phyloP scores from a whole-genome alignment of 2,888 invertebrate species.

The Lagria hirta region DNA sequence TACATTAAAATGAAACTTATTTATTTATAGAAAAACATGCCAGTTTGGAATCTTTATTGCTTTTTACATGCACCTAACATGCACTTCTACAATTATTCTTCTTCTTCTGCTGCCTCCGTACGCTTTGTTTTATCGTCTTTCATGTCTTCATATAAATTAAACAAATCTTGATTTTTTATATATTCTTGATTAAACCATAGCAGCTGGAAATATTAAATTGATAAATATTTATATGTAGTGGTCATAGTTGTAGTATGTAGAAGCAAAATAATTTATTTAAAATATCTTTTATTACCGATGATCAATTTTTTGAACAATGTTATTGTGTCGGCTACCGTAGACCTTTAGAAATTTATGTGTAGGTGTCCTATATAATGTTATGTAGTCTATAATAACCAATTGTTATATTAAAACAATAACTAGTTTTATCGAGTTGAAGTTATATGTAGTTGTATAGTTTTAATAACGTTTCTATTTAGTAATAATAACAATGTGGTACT shows the following conservation, averaged over 20 bases:
- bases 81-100: slow-evolving; percentile 4
- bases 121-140: slow-evolving; percentile 23
- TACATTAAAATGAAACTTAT: too few relatives aligned
- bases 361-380: slow-evolving; percentile 9
- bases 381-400: too few relatives aligned
- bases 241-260: slow-evolving; percentile 34
- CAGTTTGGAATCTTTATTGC: too few relatives aligned
- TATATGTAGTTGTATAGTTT: too few relatives aligned
- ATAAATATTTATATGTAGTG: slow-evolving; percentile 16
- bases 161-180: slow-evolving; percentile 41
- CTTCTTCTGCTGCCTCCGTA: slow-evolving; percentile 1
- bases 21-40: too few relatives aligned
- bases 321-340: too few relatives aligned
- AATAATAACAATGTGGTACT: too few relatives aligned
- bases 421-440: too few relatives aligned
- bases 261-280: background rate
- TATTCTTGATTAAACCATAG: slow-evolving; percentile 37
- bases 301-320: slow-evolving; percentile 10
- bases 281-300: slow-evolving; percentile 1
- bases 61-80: slow-evolving; percentile 10
- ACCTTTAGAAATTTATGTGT: slow-evolving; percentile 13
- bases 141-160: slow-evolving; percentile 44
- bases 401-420: too few relatives aligned
- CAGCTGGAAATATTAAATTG: slow-evolving; percentile 37
- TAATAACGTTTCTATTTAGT: too few relatives aligned